These are phyloP conservation scores for Urechis unicinctus DNA, from an alignment of 2,888 invertebrate genomes.

Conservation along the genomic window DNA sequence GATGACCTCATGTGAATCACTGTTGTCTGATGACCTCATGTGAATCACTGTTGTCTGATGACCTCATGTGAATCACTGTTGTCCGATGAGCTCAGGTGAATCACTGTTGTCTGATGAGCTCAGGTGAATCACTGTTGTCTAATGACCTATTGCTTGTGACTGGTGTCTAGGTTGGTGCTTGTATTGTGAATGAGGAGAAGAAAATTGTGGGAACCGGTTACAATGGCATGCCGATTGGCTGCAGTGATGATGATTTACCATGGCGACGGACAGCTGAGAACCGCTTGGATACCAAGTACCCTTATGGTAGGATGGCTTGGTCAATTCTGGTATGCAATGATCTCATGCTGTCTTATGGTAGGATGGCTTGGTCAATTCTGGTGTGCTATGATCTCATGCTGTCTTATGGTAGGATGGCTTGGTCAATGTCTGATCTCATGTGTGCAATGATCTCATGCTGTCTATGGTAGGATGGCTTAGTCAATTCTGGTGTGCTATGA, in stretches of 20 bases:
- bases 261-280: slow-evolving; percentile 69
- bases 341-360: slow-evolving; percentile 81
- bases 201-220: slow-evolving; percentile 91
- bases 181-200: slow-evolving; percentile 79
- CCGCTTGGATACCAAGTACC: slow-evolving; percentile 68
- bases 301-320: slow-evolving; percentile 65
- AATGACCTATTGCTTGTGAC: too few relatives aligned
- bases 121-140: too few relatives aligned
- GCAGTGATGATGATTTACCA: slow-evolving; percentile 80
- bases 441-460: slow-evolving; percentile 77
- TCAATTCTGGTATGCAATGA: slow-evolving; percentile 52
- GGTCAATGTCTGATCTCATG: not conserved
- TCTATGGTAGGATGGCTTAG: slow-evolving; percentile 85
- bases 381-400: slow-evolving; percentile 80
- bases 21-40: too few relatives aligned
- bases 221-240: slow-evolving; percentile 90
- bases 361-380: slow-evolving; percentile 22
- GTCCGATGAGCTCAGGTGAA: too few relatives aligned
- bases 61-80: too few relatives aligned
- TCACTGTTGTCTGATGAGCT: too few relatives aligned
- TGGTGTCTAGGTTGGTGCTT: slow-evolving; percentile 78
- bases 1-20: too few relatives aligned
- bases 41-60: too few relatives aligned
- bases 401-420: slow-evolving; percentile 66
- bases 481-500: too few relatives aligned